Evolutionary conservation across 37 sponge, comb jelly and placozoan genomes (phyloP).

Genomic region (Diacarnus erythraeanus): DNA sequence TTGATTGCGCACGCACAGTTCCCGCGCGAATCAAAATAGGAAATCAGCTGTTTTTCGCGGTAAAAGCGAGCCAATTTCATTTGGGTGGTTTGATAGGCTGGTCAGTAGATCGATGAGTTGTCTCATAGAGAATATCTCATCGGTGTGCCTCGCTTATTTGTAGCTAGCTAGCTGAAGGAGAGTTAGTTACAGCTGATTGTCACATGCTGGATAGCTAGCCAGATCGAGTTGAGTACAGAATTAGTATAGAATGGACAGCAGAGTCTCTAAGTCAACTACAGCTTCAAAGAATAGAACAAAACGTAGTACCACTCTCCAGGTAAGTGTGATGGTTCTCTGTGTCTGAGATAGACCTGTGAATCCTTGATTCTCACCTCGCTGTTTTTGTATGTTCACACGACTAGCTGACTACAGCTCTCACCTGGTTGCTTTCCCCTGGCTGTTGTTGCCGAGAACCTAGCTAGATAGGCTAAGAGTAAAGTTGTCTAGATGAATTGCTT

Average conservation of each 20-base stretch:
- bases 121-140: neutral
- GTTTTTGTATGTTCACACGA: neutral
- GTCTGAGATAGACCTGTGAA: constrained; percentile 5
- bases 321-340: neutral
- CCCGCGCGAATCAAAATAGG: neutral
- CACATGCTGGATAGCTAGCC: neutral
- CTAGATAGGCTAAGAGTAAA: neutral
- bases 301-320: neutral
- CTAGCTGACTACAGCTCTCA: neutral
- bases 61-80: neutral
- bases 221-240: neutral
- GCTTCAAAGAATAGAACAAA: neutral
- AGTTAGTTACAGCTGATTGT: no score
- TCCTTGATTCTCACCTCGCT: neutral
- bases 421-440: no score
- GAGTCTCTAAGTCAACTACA: neutral
- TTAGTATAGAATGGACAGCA: neutral
- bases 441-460: neutral
- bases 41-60: constrained; percentile 24
- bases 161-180: neutral
- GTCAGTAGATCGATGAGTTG: neutral
- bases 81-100: neutral
- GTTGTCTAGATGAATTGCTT: neutral
- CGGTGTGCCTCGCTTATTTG: neutral
- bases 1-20: neutral